Evolutionary conservation across 2,113 vertebrate species (phyloP).

Genomic region (Xiphophorus hellerii): DNA sequence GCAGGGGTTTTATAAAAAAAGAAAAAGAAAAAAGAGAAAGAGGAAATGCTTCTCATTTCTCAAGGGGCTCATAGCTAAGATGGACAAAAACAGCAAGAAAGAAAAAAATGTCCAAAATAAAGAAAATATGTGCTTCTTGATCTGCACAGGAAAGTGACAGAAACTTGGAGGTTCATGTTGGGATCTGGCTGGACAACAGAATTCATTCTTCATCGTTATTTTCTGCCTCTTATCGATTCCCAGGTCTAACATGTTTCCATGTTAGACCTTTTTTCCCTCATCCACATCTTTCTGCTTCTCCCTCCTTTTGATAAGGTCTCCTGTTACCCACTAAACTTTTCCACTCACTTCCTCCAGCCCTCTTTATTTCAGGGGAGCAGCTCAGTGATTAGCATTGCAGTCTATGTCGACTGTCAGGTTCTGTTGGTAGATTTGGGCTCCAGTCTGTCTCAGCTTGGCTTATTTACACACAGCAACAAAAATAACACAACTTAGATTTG

Average conservation of each 20-base stretch:
- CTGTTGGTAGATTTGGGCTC: too few relatives aligned
- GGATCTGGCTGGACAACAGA: neutral
- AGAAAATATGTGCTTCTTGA: neutral
- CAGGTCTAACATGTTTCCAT: neutral
- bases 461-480: too few relatives aligned
- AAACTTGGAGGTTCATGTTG: neutral
- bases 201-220: neutral
- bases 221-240: neutral
- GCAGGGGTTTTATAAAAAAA: neutral
- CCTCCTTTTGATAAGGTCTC: too few relatives aligned
- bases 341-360: too few relatives aligned
- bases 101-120: neutral
- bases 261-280: neutral
- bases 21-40: neutral
- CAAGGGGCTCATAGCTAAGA: neutral
- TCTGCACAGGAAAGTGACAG: neutral
- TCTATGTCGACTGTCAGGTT: too few relatives aligned
- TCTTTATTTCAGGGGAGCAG: too few relatives aligned
- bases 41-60: conserved; percentile 4
- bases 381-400: too few relatives aligned
- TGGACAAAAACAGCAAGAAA: neutral
- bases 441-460: too few relatives aligned
- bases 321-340: too few relatives aligned
- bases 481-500: too few relatives aligned
- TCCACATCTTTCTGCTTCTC: neutral